A percentile compares a stretch with the other conserved stretches of the same genome.
phyloP scores from a whole-genome alignment of 2,888 invertebrate genomes.

The Heliconius charithonia region DNA sequence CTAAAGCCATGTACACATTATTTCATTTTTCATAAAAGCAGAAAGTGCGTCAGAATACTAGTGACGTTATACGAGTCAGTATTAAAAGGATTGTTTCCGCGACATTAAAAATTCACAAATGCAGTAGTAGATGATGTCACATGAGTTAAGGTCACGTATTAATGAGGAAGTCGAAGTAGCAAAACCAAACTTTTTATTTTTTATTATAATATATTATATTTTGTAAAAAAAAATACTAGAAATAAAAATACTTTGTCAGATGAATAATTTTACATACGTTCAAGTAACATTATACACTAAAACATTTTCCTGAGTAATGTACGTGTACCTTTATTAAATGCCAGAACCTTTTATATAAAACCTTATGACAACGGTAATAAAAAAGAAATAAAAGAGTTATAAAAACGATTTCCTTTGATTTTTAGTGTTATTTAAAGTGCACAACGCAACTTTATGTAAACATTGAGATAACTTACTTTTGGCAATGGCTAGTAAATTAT shows the following conservation, averaged over 20 bases:
- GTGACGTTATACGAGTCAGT: not conserved
- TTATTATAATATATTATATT: not conserved
- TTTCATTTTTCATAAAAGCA: not conserved
- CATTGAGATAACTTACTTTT: conserved; percentile 34
- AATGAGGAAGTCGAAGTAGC: conserved; percentile 53
- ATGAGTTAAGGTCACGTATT: conserved; percentile 52
- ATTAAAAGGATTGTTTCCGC: conserved; percentile 53
- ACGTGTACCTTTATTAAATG: conserved; percentile 13
- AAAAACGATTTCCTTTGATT: conserved; percentile 36
- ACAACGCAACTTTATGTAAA: conserved; percentile 30
- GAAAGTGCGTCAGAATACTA: not conserved
- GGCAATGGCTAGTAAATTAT: conserved; percentile 17
- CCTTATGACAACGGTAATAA: conserved; percentile 28
- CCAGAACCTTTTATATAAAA: conserved; percentile 30
- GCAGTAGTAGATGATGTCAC: conserved; percentile 50
- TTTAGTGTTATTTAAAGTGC: conserved; percentile 31
- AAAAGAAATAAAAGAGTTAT: conserved; percentile 23
- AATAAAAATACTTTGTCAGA: not conserved
- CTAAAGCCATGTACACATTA: conserved; percentile 1
- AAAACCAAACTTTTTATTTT: conserved; percentile 50
- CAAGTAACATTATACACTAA: not conserved
- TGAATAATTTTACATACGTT: not conserved
- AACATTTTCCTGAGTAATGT: not conserved
- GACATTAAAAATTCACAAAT: conserved; percentile 52
- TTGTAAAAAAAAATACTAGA: not conserved